Percentiles rank a stretch among this genome's conserved stretches.
Evolutionary conservation across 2,797 vertebrate species (phyloP).

Genomic region (Mallotus villosus): DNA sequence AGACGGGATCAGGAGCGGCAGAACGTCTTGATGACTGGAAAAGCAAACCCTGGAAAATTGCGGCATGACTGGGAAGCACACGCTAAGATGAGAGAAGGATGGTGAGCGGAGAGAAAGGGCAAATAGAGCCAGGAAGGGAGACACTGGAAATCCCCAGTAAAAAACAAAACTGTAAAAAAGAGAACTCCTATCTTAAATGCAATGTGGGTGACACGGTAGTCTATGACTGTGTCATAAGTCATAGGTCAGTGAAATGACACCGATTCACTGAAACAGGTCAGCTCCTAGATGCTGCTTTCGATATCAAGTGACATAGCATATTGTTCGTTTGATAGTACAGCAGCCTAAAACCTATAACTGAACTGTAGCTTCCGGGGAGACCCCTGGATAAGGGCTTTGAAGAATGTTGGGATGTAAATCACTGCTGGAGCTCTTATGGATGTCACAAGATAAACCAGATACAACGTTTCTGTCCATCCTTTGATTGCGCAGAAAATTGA

Average conservation of each 20-base stretch:
- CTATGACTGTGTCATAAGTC: slow-evolving; percentile 24
- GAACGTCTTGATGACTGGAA: slow-evolving; percentile 51
- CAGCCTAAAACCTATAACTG: not conserved
- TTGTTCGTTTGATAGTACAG: not conserved
- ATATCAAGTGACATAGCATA: slow-evolving; percentile 5
- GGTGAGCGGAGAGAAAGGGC: not conserved
- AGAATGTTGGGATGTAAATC: not conserved
- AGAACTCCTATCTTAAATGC: slow-evolving; percentile 21
- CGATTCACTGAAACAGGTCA: not conserved
- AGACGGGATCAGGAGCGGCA: slow-evolving; percentile 39
- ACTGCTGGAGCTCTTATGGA: not conserved
- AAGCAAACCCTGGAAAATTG: slow-evolving; percentile 51
- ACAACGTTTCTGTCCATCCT: not conserved
- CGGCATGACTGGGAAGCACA: slow-evolving; percentile 28
- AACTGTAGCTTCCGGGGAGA: not conserved
- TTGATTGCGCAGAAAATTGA: not conserved
- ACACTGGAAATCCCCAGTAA: slow-evolving; percentile 40
- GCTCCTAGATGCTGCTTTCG: not conserved
- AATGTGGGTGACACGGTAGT: slow-evolving; percentile 28
- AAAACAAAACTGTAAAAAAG: not conserved
- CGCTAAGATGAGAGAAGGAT: slow-evolving; percentile 32
- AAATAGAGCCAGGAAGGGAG: slow-evolving; percentile 27
- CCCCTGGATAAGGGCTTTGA: slow-evolving; percentile 2
- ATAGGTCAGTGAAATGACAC: slow-evolving; percentile 26
- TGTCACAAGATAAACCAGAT: not conserved